These are phyloP conservation scores for Sitobion miscanthi DNA, from an alignment of 1,140 invertebrate species.

Conservation along the genomic window DNA sequence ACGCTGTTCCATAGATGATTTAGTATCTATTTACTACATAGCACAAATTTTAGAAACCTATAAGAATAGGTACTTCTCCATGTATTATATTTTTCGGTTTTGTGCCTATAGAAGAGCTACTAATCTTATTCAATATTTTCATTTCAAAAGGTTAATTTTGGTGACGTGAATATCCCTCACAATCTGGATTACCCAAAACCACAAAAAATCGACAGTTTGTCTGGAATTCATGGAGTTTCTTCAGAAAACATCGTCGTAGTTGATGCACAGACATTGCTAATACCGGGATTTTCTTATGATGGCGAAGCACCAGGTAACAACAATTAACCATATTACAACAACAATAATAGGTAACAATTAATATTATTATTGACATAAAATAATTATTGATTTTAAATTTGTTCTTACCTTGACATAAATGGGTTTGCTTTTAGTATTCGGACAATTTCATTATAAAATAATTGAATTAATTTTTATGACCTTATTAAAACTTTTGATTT, in stretches of 20 bases:
- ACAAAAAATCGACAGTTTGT: constrained; percentile 76
- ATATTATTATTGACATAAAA: neutral
- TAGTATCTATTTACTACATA: neutral
- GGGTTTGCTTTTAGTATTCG: neutral
- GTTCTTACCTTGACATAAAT: neutral
- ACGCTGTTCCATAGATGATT: neutral
- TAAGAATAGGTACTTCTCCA: neutral
- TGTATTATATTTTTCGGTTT: neutral
- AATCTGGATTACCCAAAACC: constrained; percentile 82
- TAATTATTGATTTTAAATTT: neutral
- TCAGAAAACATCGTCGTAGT: constrained; percentile 87
- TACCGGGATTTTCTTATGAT: constrained; percentile 87
- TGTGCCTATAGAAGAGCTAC: no score
- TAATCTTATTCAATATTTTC: neutral
- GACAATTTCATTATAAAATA: neutral
- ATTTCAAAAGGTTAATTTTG: constrained; percentile 81
- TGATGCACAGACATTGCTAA: constrained; percentile 86
- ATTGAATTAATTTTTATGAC: neutral
- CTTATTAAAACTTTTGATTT: neutral
- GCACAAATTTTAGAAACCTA: neutral
- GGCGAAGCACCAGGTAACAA: constrained; percentile 82
- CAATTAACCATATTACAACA: neutral
- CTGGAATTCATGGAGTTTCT: constrained; percentile 80
- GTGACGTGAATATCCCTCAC: constrained; percentile 80
- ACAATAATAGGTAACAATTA: neutral